A percentile compares a stretch with the other conserved stretches of the same genome.
Evolutionary conservation across 2,888 invertebrate genomes (phyloP).

Genomic region (Caenorhabditis sinica): DNA sequence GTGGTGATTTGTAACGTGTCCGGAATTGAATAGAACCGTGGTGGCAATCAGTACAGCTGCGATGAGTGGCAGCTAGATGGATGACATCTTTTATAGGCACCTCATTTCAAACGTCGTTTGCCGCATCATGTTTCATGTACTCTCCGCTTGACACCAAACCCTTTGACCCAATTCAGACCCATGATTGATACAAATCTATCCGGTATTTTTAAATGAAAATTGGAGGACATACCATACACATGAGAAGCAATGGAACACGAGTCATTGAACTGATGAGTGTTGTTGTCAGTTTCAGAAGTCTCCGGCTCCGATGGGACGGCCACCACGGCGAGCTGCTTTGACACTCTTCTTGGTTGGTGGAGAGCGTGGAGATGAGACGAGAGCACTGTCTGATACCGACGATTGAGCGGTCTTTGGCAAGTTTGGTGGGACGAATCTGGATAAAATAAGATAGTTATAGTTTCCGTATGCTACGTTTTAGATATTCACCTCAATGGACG

Average conservation of each 20-base stretch:
- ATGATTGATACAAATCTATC: conserved; percentile 31
- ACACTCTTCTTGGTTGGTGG: conserved; percentile 50
- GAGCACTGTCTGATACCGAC: conserved; percentile 42
- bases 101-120: conserved; percentile 55
- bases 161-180: conserved; percentile 51
- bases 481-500: conserved; percentile 34
- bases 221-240: conserved; percentile 8
- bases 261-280: conserved; percentile 34
- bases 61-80: conserved; percentile 46
- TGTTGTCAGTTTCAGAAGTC: conserved; percentile 34
- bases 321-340: conserved; percentile 22
- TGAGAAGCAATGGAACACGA: conserved; percentile 37
- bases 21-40: neutral
- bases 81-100: conserved; percentile 33
- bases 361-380: conserved; percentile 52
- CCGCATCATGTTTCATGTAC: conserved; percentile 64
- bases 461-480: neutral
- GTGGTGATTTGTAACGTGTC: conserved; percentile 44
- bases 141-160: conserved; percentile 46
- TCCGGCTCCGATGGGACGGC: conserved; percentile 35
- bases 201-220: neutral
- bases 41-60: conserved; percentile 47
- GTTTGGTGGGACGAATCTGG: conserved; percentile 45
- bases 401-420: conserved; percentile 29
- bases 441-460: too few relatives aligned